A percentile compares a stretch with the other conserved stretches of the same genome.
Conservation (phyloP, 2,888 invertebrate genomes). For the Microctonus hyperodae region DNA sequence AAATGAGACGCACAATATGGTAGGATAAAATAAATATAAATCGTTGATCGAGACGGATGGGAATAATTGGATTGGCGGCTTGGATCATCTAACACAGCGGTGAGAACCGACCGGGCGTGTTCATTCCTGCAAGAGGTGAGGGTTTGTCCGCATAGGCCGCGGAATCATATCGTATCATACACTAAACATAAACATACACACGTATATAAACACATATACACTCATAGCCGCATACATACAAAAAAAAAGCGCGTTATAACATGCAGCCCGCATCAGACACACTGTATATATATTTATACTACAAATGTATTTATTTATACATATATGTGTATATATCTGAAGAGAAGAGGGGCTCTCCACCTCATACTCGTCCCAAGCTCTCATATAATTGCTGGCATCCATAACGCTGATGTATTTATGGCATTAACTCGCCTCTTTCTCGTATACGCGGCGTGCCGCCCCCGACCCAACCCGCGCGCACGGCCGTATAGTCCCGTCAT, state of each 20-base stretch:
- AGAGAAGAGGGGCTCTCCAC: constrained; percentile 43
- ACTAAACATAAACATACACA: background rate
- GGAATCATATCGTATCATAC: constrained; percentile 57
- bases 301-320: no score
- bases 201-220: background rate
- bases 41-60: constrained; percentile 39
- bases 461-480: constrained; percentile 61
- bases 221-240: no score
- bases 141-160: constrained; percentile 41
- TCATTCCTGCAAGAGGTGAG: constrained; percentile 46
- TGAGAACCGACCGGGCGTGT: constrained; percentile 51
- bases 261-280: constrained; percentile 1
- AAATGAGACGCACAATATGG: background rate
- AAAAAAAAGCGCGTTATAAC: background rate
- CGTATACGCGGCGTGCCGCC: constrained; percentile 52
- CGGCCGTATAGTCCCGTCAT: constrained; percentile 64
- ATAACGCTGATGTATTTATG: constrained; percentile 63
- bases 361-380: constrained; percentile 57
- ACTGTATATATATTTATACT: constrained; percentile 17
- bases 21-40: constrained; percentile 1
- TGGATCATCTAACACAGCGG: constrained; percentile 47
- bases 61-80: constrained; percentile 52
- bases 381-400: constrained; percentile 63
- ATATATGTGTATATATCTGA: constrained; percentile 19
- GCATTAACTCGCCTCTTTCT: constrained; percentile 63